These are phyloP conservation scores for Nycticryphes semicollaris DNA, from an alignment of 2,113 vertebrate species.

Conservation along the genomic window DNA sequence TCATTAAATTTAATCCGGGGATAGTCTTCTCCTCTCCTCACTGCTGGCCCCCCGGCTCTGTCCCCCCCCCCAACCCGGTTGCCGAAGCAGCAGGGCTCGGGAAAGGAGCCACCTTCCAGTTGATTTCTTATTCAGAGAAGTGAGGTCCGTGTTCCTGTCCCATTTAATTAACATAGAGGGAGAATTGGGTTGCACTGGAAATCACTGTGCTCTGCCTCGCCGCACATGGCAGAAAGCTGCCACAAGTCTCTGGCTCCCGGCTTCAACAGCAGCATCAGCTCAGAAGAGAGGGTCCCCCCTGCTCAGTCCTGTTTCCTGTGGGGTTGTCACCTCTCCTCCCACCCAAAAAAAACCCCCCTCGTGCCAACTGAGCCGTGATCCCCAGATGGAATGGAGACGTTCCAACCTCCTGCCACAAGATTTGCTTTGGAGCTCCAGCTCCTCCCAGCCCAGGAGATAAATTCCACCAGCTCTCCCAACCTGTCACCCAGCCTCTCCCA, in stretches of 20 bases:
- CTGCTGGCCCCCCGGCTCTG: neutral
- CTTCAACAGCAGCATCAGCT: fast-evolving
- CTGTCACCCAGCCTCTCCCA: constrained; percentile 10
- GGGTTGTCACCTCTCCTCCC: neutral
- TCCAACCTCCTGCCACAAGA: neutral
- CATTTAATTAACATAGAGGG: constrained; percentile 26
- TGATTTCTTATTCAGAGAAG: constrained; percentile 43
- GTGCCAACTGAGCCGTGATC: fast-evolving
- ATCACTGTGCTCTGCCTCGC: neutral
- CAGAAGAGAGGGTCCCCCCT: fast-evolving
- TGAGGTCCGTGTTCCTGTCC: constrained; percentile 50
- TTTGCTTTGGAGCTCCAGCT: neutral
- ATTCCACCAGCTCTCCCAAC: neutral
- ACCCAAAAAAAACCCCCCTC: neutral
- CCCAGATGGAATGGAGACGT: neutral
- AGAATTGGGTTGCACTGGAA: neutral
- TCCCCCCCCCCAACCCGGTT: neutral
- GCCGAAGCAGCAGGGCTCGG: constrained; percentile 10
- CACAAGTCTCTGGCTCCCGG: neutral
- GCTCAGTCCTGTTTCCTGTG: too few relatives aligned
- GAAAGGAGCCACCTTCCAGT: constrained; percentile 41
- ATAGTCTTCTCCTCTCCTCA: neutral
- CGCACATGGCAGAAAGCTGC: neutral
- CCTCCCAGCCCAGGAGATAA: neutral
- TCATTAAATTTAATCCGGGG: constrained; percentile 37